A percentile compares a stretch with the other conserved stretches of the same genome.
phyloP scores from a whole-genome alignment of 1,140 invertebrate species.

The Diuraphis noxia region DNA sequence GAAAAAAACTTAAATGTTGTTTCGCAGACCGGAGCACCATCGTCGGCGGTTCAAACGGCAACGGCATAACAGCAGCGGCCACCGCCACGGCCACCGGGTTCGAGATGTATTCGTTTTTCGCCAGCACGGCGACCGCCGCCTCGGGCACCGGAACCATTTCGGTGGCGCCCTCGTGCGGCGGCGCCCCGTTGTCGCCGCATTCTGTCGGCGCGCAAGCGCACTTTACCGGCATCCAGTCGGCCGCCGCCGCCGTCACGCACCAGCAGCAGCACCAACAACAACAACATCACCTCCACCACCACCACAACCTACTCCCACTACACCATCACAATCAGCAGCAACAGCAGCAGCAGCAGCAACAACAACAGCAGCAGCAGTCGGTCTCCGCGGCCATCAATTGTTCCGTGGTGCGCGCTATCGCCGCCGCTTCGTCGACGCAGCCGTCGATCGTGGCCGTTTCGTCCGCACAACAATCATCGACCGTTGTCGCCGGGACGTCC shows the following conservation, averaged over 20 bases:
- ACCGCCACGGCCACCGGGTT: conserved; percentile 40
- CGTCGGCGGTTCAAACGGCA: conserved; percentile 8
- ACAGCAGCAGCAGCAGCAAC: conserved; percentile 27
- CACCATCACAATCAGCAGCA: background rate
- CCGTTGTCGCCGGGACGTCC: background rate
- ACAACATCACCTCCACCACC: conserved; percentile 12
- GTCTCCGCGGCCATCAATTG: conserved; percentile 50
- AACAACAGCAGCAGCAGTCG: conserved; percentile 43
- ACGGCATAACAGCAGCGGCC: conserved; percentile 14
- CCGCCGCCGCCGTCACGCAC: conserved; percentile 28
- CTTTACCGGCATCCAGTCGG: conserved; percentile 44
- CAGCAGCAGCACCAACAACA: conserved; percentile 40
- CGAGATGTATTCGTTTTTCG: conserved; percentile 51
- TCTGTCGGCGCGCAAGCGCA: conserved; percentile 41
- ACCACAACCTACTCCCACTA: conserved; percentile 11
- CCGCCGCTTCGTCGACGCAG: conserved; percentile 25
- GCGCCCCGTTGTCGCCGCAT: background rate
- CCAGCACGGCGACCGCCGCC: conserved; percentile 36
- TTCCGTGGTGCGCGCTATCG: conserved; percentile 37
- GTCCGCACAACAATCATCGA: conserved; percentile 35
- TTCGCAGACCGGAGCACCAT: background rate
- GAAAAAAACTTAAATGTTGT: background rate
- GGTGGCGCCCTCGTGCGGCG: conserved; percentile 52
- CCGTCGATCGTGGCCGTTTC: background rate
- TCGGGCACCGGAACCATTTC: conserved; percentile 44